Conservation (phyloP, 2,797 vertebrate species). For the Poeciliopsis gracilis region DNA sequence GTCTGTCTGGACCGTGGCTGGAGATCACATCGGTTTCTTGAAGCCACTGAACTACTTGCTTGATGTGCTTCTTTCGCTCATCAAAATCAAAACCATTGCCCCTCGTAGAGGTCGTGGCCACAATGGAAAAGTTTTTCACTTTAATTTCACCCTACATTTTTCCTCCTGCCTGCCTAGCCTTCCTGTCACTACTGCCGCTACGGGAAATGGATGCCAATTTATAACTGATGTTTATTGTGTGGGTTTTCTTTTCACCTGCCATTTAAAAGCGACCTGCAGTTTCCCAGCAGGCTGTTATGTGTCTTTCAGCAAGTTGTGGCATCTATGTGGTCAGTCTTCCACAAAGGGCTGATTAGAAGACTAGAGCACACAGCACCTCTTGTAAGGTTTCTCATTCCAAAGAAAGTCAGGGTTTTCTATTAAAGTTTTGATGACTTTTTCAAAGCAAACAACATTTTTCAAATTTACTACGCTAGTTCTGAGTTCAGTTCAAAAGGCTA, state of each 20-base stretch:
- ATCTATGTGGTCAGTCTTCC: background rate
- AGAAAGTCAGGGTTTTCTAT: background rate
- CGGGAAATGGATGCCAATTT: background rate
- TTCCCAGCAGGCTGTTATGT: background rate
- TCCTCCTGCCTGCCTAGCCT: background rate
- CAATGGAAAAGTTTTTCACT: conserved; percentile 7
- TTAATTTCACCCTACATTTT: background rate
- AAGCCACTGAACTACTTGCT: background rate
- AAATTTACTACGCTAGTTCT: background rate
- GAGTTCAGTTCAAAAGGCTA: background rate
- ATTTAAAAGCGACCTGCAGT: background rate
- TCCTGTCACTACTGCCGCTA: background rate
- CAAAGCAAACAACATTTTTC: conserved; percentile 2
- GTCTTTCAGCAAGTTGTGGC: conserved; percentile 3
- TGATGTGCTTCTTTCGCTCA: background rate
- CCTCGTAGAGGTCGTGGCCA: background rate
- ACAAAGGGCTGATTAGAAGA: background rate
- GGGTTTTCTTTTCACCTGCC: background rate
- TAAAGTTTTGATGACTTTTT: background rate
- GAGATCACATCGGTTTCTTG: background rate
- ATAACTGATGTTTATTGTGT: background rate
- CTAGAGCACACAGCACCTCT: background rate
- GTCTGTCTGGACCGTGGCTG: background rate
- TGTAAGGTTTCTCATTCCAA: background rate
- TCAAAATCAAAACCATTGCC: conserved; percentile 1